Percentiles rank a stretch among this genome's conserved stretches.
phyloP scores from a whole-genome alignment of 2,797 vertebrate genomes.

The Hybognathus amarus region DNA sequence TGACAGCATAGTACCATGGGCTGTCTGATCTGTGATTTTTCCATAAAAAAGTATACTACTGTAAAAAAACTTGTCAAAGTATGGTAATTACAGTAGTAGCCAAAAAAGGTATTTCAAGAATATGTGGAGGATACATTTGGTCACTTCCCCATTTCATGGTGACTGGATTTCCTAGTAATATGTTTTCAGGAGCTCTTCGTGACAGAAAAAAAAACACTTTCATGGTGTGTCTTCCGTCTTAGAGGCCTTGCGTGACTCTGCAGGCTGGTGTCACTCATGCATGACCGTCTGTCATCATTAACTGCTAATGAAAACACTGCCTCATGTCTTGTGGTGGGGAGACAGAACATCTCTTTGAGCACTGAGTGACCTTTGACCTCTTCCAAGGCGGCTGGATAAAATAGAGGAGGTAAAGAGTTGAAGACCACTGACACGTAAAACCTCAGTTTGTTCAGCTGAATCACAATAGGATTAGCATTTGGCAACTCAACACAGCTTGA shows the following conservation, averaged over 20 bases:
- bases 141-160: background rate
- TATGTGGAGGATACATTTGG: background rate
- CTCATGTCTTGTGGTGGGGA: slow-evolving; percentile 55
- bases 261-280: slow-evolving; percentile 62
- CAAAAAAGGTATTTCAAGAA: slow-evolving; percentile 4
- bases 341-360: slow-evolving; percentile 76
- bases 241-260: slow-evolving; percentile 71
- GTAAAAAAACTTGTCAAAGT: background rate
- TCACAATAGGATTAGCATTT: slow-evolving; percentile 76
- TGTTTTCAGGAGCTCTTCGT: slow-evolving; percentile 8
- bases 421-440: slow-evolving; percentile 88
- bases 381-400: slow-evolving; percentile 75
- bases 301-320: slow-evolving; percentile 79
- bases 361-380: slow-evolving; percentile 75
- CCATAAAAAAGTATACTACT: background rate
- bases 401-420: slow-evolving; percentile 79
- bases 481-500: background rate
- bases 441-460: slow-evolving; percentile 84
- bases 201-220: background rate
- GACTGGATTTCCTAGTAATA: slow-evolving; percentile 16
- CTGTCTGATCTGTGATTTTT: background rate
- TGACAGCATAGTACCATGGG: background rate
- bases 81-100: background rate
- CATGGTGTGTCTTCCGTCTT: slow-evolving; percentile 12
- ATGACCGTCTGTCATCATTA: slow-evolving; percentile 79